Percentiles rank a stretch among this genome's conserved stretches.
phyloP scores from a whole-genome alignment of 2,113 vertebrate genomes.

The Crotophaga sulcirostris region DNA sequence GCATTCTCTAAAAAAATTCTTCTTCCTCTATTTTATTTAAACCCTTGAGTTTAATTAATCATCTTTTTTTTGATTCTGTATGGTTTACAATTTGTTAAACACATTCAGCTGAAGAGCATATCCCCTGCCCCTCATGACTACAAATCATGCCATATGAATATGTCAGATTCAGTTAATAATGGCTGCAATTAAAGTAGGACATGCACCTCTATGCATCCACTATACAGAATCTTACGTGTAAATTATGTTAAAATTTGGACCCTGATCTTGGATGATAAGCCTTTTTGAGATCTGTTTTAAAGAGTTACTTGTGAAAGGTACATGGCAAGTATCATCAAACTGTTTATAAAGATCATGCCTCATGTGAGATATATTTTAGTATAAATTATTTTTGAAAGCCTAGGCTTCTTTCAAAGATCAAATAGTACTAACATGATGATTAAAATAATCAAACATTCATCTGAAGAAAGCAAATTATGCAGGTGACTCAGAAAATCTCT shows the following conservation, averaged over 20 bases:
- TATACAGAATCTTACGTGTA: not conserved
- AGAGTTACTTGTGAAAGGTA: not conserved
- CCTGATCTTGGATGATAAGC: not conserved
- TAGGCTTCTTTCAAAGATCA: not conserved
- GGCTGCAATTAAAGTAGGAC: not conserved
- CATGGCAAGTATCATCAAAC: not conserved
- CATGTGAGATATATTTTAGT: not conserved
- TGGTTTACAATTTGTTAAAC: not conserved
- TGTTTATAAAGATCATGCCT: not conserved
- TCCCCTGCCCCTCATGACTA: not conserved
- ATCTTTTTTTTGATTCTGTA: not conserved
- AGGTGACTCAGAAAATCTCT: slow-evolving; percentile 34
- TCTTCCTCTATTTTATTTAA: not conserved
- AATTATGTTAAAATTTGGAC: not conserved
- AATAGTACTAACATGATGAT: not conserved
- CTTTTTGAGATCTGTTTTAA: not conserved
- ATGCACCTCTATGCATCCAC: not conserved
- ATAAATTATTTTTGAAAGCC: not conserved
- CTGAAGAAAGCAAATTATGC: slow-evolving; percentile 2
- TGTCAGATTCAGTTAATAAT: not conserved
- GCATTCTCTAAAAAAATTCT: not conserved
- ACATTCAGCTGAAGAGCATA: not conserved
- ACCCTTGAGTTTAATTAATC: not conserved
- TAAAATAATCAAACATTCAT: not conserved
- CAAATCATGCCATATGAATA: not conserved